phyloP scores from a whole-genome alignment of 1,140 invertebrate species.

The Globodera ellingtonae region DNA sequence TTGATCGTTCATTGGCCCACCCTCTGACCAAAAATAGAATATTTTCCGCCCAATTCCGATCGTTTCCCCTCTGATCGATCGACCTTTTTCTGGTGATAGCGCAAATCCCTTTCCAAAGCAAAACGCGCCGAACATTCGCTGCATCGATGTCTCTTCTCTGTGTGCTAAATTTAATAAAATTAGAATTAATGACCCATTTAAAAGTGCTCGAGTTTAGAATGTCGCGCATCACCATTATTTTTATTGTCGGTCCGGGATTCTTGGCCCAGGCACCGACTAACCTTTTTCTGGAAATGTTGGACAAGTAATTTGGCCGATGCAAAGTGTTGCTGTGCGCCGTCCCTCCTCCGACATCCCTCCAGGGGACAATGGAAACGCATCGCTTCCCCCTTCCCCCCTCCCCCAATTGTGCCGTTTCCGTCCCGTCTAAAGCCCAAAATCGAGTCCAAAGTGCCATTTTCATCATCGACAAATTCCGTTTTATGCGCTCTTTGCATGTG shows the following conservation, averaged over 20 bases:
- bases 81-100: conserved; percentile 46
- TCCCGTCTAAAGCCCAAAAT: conserved; percentile 4
- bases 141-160: conserved; percentile 38
- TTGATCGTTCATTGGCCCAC: background rate
- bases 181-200: background rate
- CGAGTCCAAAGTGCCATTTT: background rate
- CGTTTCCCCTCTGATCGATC: background rate
- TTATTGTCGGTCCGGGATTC: background rate
- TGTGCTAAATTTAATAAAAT: conserved; percentile 15
- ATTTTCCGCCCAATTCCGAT: too few species aligned
- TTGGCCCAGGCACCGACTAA: background rate
- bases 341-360: background rate
- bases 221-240: too few species aligned
- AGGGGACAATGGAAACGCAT: conserved; percentile 29
- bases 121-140: conserved; percentile 35
- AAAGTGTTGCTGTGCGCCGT: conserved; percentile 6
- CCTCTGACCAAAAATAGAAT: too few species aligned
- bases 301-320: conserved; percentile 36
- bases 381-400: too few species aligned
- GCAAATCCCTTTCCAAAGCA: conserved; percentile 40
- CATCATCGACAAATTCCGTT: background rate
- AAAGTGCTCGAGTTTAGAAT: too few species aligned
- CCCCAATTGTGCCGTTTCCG: background rate
- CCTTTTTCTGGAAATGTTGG: conserved; percentile 46
- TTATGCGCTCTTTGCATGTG: conserved; percentile 1